A percentile compares a stretch with the other conserved stretches of the same genome.
phyloP scores from a whole-genome alignment of 2,797 vertebrate genomes.

The Cyprinodon diabolis region DNA sequence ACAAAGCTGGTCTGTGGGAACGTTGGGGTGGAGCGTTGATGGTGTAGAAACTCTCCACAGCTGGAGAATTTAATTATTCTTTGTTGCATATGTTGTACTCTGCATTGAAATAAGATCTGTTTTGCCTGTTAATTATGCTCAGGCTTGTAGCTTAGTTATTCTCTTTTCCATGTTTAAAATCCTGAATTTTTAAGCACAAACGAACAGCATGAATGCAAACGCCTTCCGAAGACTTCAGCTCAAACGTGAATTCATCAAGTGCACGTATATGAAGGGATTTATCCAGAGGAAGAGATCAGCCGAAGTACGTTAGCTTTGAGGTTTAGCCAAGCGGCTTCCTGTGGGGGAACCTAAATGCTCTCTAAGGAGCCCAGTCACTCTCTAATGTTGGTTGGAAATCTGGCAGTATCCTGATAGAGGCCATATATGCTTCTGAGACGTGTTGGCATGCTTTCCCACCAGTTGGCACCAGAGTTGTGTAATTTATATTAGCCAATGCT shows the following conservation, averaged over 20 bases:
- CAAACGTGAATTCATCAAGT: too few relatives aligned
- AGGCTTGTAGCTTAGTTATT: neutral
- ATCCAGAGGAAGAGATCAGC: neutral
- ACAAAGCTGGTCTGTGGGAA: slow-evolving; percentile 60
- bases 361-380: neutral
- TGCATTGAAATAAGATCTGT: neutral
- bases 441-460: too few relatives aligned
- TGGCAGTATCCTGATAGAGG: too few relatives aligned
- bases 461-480: too few relatives aligned
- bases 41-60: slow-evolving; percentile 16
- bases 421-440: too few relatives aligned
- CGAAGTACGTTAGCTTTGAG: neutral
- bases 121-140: neutral
- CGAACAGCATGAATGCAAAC: too few relatives aligned
- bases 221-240: too few relatives aligned
- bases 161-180: neutral
- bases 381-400: too few relatives aligned
- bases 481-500: too few relatives aligned
- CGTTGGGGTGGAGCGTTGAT: slow-evolving; percentile 48
- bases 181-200: too few relatives aligned
- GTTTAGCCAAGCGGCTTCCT: neutral
- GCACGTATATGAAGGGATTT: neutral
- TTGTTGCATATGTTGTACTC: neutral
- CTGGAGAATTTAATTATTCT: slow-evolving; percentile 8
- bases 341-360: neutral